These are phyloP conservation scores for Lomographa bimaculata DNA, from an alignment of 2,888 invertebrate species.

Conservation along the genomic window DNA sequence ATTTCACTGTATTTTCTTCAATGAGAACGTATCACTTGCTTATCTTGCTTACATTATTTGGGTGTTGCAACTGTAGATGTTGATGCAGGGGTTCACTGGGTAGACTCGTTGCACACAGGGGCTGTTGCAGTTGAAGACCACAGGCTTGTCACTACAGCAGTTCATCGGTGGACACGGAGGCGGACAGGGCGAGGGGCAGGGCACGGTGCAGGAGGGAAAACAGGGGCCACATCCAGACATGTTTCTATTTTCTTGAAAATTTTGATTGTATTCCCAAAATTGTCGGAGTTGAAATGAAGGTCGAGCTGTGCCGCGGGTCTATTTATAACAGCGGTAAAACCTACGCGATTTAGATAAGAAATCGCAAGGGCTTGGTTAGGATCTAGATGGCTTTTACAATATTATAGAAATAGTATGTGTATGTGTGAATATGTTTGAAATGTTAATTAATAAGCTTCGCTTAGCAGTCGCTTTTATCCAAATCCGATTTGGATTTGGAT, in stretches of 20 bases:
- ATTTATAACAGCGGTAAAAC: slow-evolving; percentile 42
- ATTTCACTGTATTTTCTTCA: no score
- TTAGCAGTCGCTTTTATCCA: no score
- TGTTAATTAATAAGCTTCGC: no score
- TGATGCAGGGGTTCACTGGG: slow-evolving; percentile 67
- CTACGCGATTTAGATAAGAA: slow-evolving; percentile 36
- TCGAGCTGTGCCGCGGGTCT: slow-evolving; percentile 19
- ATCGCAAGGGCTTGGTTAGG: slow-evolving; percentile 28
- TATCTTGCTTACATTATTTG: slow-evolving; percentile 70
- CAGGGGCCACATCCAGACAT: slow-evolving; percentile 31
- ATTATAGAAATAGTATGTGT: no score
- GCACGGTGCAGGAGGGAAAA: slow-evolving; percentile 13
- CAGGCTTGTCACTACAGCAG: slow-evolving; percentile 35
- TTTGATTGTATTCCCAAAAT: slow-evolving; percentile 21
- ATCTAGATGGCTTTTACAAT: slow-evolving; percentile 20
- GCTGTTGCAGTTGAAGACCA: slow-evolving; percentile 43
- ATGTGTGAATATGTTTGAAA: no score
- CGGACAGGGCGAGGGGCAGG: slow-evolving; percentile 21
- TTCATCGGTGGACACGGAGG: slow-evolving; percentile 2
- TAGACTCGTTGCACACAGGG: slow-evolving; percentile 49
- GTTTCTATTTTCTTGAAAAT: slow-evolving; percentile 31
- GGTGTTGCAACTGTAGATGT: slow-evolving; percentile 75
- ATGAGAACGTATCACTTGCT: no score
- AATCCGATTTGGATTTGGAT: no score
- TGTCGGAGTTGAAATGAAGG: slow-evolving; percentile 34